phyloP scores from a whole-genome alignment of 2,113 vertebrate species.

The Sinosuthora webbiana region DNA sequence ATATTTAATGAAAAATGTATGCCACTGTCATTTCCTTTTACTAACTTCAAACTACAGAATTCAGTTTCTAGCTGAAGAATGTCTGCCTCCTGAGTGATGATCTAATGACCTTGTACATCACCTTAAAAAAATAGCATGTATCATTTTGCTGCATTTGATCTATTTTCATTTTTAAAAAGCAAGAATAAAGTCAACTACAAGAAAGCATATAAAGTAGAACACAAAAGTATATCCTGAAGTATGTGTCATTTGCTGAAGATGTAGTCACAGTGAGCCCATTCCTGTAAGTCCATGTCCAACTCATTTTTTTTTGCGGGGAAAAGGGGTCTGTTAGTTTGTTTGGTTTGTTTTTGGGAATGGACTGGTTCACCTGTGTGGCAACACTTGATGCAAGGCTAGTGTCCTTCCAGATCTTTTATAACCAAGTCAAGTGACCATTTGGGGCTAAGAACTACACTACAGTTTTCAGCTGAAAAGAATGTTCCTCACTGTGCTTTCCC shows the following conservation, averaged over 20 bases:
- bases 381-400: background rate
- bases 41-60: background rate
- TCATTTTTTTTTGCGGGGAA: background rate
- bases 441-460: background rate
- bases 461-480: background rate
- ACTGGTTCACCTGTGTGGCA: background rate
- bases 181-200: background rate
- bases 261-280: background rate
- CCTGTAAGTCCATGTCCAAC: background rate
- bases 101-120: background rate
- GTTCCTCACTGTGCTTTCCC: background rate
- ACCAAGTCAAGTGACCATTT: background rate
- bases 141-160: background rate
- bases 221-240: background rate
- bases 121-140: background rate
- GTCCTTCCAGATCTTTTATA: background rate
- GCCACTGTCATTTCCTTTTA: background rate
- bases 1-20: background rate
- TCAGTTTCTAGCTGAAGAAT: background rate
- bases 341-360: background rate
- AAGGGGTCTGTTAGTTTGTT: background rate
- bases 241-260: background rate
- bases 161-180: background rate
- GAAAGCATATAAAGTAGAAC: background rate
- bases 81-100: background rate